Evolutionary conservation across 2,113 vertebrate genomes (phyloP).

Genomic region (Malurus melanocephalus): DNA sequence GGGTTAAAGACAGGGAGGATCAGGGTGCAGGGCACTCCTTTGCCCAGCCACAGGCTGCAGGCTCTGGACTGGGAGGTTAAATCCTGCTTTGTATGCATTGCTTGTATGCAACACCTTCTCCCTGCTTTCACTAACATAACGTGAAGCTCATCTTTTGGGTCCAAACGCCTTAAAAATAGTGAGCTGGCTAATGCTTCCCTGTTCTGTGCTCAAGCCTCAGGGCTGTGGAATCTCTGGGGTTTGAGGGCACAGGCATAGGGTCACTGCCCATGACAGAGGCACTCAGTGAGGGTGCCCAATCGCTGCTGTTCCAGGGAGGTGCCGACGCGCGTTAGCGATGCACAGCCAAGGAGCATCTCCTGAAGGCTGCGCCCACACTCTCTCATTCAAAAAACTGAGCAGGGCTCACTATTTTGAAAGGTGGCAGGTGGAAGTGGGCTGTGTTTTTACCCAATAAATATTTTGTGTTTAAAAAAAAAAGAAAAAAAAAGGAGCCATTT

Average conservation of each 20-base stretch:
- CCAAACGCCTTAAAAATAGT: neutral
- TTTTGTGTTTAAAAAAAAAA: slow-evolving; percentile 28
- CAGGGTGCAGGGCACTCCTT: neutral
- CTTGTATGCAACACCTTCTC: neutral
- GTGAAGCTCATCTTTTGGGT: neutral
- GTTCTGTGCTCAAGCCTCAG: neutral
- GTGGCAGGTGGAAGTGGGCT: slow-evolving; percentile 67
- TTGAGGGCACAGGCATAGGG: neutral
- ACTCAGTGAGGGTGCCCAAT: neutral
- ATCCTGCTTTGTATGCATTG: neutral
- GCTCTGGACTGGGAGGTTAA: neutral
- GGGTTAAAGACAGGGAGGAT: neutral
- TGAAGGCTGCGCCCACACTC: slow-evolving; percentile 38
- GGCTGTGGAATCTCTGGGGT: neutral
- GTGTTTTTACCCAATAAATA: slow-evolving; percentile 66
- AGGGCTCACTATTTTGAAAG: slow-evolving; percentile 60
- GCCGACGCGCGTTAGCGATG: neutral
- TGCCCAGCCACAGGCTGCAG: neutral
- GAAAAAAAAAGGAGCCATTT: slow-evolving; percentile 1
- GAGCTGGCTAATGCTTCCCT: neutral
- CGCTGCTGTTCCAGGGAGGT: neutral
- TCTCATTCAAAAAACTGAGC: slow-evolving; percentile 65
- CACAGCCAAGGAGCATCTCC: slow-evolving; percentile 11
- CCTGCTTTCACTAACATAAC: neutral
- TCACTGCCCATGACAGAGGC: neutral